Percentiles rank a stretch among this genome's conserved stretches.
These are phyloP conservation scores for Ammodytes marinus DNA, from an alignment of 2,113 vertebrate genomes.

Conservation along the genomic window DNA sequence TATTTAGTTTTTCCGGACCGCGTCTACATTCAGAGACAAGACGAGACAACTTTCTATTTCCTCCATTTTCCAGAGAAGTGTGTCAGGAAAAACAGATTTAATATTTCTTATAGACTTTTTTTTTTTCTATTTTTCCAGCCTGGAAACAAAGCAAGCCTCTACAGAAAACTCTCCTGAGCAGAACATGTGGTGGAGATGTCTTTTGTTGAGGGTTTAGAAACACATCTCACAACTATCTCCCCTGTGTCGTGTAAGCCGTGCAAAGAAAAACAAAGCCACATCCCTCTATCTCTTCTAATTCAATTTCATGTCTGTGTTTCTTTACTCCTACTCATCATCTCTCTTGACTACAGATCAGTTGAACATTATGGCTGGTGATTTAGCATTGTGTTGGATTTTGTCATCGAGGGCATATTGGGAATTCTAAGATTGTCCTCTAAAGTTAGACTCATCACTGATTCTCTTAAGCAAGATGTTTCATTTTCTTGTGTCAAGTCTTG, in stretches of 20 bases:
- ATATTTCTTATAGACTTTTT: not conserved
- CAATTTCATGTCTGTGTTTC: conserved; percentile 34
- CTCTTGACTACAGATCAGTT: conserved; percentile 12
- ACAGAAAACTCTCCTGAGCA: conserved; percentile 2
- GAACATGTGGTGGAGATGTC: conserved; percentile 10
- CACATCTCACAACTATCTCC: conserved; percentile 29
- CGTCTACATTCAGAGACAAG: too few species aligned
- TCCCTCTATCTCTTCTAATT: conserved; percentile 35
- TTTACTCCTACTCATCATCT: conserved; percentile 12
- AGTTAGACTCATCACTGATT: not conserved
- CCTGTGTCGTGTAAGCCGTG: conserved; percentile 45
- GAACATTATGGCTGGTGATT: conserved; percentile 23
- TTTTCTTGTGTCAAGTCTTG: not conserved
- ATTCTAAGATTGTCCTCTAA: not conserved
- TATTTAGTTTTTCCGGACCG: too few species aligned
- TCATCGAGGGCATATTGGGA: not conserved
- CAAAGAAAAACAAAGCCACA: conserved; percentile 32
- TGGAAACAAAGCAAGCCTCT: not conserved
- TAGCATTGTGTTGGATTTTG: not conserved
- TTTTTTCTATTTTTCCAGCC: not conserved
- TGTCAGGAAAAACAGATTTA: not conserved
- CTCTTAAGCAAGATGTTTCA: not conserved
- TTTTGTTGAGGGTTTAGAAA: conserved; percentile 26
- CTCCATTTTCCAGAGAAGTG: not conserved
- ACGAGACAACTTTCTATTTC: not conserved